Percentiles rank a stretch among this genome's conserved stretches.
These are phyloP conservation scores for Polypedilum pembai DNA, from an alignment of 1,140 invertebrate genomes.

Conservation along the genomic window DNA sequence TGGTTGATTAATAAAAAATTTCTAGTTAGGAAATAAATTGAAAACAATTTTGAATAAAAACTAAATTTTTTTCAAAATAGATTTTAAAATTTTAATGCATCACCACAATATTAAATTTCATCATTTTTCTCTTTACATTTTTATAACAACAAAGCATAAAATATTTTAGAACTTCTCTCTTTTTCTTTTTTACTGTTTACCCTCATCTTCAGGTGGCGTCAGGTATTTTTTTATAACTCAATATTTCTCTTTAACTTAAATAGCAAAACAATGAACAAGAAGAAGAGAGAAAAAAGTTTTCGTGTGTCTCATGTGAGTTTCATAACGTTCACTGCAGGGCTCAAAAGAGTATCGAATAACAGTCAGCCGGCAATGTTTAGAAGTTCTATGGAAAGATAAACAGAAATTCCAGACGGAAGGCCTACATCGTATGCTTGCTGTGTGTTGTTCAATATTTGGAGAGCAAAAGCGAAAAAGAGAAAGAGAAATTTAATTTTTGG, in stretches of 20 bases:
- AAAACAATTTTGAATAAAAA: too few relatives aligned
- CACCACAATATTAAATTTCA: neutral
- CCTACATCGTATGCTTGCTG: neutral
- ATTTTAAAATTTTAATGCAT: too few relatives aligned
- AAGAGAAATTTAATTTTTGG: too few relatives aligned
- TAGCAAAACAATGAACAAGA: too few relatives aligned
- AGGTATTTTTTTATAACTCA: slow-evolving; percentile 6
- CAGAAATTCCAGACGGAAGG: slow-evolving; percentile 4
- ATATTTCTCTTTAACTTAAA: neutral
- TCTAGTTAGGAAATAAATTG: too few relatives aligned
- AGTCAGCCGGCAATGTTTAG: neutral
- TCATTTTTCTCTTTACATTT: neutral
- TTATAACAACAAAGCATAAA: neutral
- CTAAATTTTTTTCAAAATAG: too few relatives aligned
- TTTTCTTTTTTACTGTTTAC: neutral
- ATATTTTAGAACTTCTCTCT: neutral
- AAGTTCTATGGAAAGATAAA: neutral
- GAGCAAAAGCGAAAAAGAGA: too few relatives aligned
- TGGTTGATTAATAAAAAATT: too few relatives aligned
- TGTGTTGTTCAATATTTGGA: neutral
- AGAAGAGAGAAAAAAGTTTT: too few relatives aligned
- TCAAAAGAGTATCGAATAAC: too few relatives aligned
- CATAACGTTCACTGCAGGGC: neutral
- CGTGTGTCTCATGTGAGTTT: neutral
- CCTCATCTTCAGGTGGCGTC: neutral